Percentiles rank a stretch among this genome's conserved stretches.
phyloP scores from a whole-genome alignment of 1,140 invertebrate species.

The Oryctes rhinoceros region DNA sequence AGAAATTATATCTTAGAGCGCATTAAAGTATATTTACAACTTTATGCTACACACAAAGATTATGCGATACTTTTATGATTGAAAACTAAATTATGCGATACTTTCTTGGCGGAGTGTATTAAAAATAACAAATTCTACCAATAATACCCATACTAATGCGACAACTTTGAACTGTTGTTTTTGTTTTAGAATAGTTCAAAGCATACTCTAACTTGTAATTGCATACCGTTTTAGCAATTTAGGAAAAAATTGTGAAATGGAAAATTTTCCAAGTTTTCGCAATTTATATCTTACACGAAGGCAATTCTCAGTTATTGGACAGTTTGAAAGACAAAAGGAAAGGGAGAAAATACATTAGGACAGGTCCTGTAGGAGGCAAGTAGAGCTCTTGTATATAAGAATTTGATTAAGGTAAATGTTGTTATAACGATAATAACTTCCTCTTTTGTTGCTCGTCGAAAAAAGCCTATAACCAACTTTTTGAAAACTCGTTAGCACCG shows the following conservation, averaged over 20 bases:
- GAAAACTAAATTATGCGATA: too few species aligned
- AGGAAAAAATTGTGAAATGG: not conserved
- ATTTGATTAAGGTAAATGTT: slow-evolving; percentile 17
- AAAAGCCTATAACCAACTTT: slow-evolving; percentile 14
- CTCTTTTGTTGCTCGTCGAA: not conserved
- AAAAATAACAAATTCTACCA: too few species aligned
- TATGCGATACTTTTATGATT: too few species aligned
- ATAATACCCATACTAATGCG: too few species aligned
- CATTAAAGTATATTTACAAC: too few species aligned
- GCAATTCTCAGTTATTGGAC: slow-evolving; percentile 6
- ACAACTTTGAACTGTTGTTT: too few species aligned
- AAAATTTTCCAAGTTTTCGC: not conserved
- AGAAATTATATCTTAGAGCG: too few species aligned
- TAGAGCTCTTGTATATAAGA: slow-evolving; percentile 19
- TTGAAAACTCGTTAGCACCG: not conserved
- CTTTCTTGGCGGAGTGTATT: too few species aligned
- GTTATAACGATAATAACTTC: not conserved
- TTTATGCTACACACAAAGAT: too few species aligned
- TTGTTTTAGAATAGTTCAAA: too few species aligned
- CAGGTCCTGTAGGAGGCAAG: not conserved
- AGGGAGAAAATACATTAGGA: not conserved
- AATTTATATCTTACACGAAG: not conserved
- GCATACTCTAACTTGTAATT: too few species aligned
- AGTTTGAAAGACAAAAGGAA: not conserved
- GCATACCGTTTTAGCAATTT: not conserved